Base-by-base conservation (phyloP, 2,888 invertebrate species). In the Pyrrhosoma nymphula region DNA sequence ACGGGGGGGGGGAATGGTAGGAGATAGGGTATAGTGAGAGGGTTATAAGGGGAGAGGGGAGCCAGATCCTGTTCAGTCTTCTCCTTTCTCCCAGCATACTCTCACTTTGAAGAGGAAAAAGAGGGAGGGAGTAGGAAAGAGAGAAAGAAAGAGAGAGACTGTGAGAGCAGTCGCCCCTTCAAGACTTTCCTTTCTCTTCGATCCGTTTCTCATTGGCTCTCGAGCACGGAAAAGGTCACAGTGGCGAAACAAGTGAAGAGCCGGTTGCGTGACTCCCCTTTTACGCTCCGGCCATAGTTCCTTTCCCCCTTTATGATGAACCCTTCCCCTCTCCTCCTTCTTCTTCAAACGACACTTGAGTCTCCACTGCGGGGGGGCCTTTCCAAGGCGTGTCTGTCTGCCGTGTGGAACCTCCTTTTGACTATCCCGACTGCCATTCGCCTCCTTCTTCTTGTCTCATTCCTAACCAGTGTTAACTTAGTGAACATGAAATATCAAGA, bases 141-240 rank as follows among this genome's bases (percentile, higher is more conserved):
- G 60, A 18, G 90, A 90, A 30, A n/a, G 56, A 47, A 47, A 8
- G 47, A 47, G 47, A 47, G 8, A 47, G 47, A 47, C 2, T 4
- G 30, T 63, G 39, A 60, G 39, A 60, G 60, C 60, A 23, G 91
- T 60, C 10, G 91, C 91, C 56, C 20, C 91, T 91, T 35, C 91
- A 63, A 91, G 56, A n/a, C 20, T 2, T 60, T 14, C 56, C 69
- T 69, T n/a, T 69, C n/a, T n/a, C 90, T 90, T 90, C 90, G 90
- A 90, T 90, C 90, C 90, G 90, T 56, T 90, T 56, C 90, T 69
- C 90, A 90, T 90, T 90, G 60, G 91, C 63, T 63, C 91, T 91
- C 91, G 91, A 91, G 91, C 91, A 91, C 91, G 91, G 90, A 90
- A 69, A 69, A 90, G 90, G 91, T 60, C 91, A 35, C 63, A 4